These are phyloP conservation scores for Chaenocephalus aceratus DNA, from an alignment of 2,113 vertebrate genomes.

Conservation along the genomic window DNA sequence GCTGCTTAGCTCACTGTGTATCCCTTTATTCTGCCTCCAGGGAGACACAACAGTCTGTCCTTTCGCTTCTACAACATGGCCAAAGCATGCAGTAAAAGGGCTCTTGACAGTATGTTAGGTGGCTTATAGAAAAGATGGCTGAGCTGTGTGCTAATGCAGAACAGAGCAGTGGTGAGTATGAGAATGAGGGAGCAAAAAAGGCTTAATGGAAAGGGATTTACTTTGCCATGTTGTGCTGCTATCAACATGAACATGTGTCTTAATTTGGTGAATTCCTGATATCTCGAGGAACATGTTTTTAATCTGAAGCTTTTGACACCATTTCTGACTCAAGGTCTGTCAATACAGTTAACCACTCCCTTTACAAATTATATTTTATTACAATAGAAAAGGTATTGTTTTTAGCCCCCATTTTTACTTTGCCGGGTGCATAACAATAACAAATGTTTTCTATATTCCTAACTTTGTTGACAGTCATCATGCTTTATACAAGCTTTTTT, in stretches of 20 bases:
- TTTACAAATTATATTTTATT: background rate
- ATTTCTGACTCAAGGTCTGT: background rate
- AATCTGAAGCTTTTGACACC: background rate
- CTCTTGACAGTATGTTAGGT: slow-evolving; percentile 25
- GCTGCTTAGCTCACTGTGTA: slow-evolving; percentile 28
- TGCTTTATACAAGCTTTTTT: background rate
- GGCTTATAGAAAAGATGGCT: slow-evolving; percentile 28
- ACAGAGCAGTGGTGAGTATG: slow-evolving; percentile 20
- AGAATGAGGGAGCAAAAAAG: background rate
- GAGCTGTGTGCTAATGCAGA: slow-evolving; percentile 33
- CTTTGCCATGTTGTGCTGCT: background rate
- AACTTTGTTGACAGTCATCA: background rate
- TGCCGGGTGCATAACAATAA: background rate
- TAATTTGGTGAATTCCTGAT: background rate
- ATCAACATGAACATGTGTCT: background rate
- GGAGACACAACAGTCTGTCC: slow-evolving; percentile 37
- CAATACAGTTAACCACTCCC: background rate
- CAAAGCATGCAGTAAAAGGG: slow-evolving; percentile 31
- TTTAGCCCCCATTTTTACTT: background rate
- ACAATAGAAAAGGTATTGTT: background rate
- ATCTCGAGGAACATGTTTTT: background rate
- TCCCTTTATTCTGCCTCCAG: slow-evolving; percentile 39
- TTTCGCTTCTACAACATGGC: slow-evolving; percentile 38
- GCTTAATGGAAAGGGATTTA: background rate
- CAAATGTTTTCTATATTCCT: background rate